These are phyloP conservation scores for Thyatira batis DNA, from an alignment of 2,888 invertebrate species.

Conservation along the genomic window DNA sequence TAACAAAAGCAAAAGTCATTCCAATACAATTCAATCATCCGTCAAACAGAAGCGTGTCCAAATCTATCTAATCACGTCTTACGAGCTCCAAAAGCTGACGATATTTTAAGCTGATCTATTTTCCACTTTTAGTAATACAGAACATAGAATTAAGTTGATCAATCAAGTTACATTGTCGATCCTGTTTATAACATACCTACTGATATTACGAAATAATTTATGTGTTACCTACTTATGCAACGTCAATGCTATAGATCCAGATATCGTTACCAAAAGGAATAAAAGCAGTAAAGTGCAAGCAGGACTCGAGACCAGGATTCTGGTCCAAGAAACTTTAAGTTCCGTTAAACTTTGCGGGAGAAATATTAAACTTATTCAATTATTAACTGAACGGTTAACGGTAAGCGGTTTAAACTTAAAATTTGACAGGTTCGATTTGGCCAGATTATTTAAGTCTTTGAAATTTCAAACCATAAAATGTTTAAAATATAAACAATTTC, in stretches of 20 bases:
- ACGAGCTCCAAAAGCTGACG: constrained; percentile 1
- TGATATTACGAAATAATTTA: not conserved
- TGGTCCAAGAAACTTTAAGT: not conserved
- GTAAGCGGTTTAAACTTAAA: too few species aligned
- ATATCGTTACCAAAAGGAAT: not conserved
- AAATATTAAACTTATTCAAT: not conserved
- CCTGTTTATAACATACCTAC: not conserved
- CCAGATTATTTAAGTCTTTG: too few species aligned
- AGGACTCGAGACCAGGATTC: not conserved
- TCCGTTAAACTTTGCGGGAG: not conserved
- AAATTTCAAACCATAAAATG: too few species aligned
- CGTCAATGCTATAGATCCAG: not conserved
- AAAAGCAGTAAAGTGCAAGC: not conserved
- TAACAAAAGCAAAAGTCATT: constrained; percentile 3
- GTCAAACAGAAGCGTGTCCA: constrained; percentile 6
- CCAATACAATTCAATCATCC: constrained; percentile 3
- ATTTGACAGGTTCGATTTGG: too few species aligned
- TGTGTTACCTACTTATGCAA: not conserved
- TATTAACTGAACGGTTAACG: not conserved
- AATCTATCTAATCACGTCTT: constrained; percentile 10
- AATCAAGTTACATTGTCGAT: too few species aligned
- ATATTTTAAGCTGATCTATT: too few species aligned
- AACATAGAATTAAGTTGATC: too few species aligned
- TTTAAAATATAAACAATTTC: too few species aligned
- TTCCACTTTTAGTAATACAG: too few species aligned